Percentiles rank a stretch among this genome's conserved stretches.
These are phyloP conservation scores for Andrena flavipes DNA, from an alignment of 2,888 invertebrate genomes.

Conservation along the genomic window DNA sequence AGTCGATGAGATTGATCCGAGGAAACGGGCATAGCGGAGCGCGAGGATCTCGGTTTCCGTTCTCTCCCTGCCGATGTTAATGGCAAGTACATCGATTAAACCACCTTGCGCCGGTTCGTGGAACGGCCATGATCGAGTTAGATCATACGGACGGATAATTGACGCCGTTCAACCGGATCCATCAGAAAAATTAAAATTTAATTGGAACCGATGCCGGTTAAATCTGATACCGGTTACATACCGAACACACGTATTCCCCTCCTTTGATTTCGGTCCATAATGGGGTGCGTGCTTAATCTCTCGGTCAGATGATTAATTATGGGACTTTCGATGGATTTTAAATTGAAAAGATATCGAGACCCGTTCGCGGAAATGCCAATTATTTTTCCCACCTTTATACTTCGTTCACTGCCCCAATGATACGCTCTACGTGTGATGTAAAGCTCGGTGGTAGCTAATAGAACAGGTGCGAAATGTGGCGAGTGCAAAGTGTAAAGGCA, in stretches of 20 bases:
- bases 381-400: too few relatives aligned
- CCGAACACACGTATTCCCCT: background rate
- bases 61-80: background rate
- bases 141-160: constrained; percentile 16
- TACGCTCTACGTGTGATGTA: too few relatives aligned
- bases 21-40: background rate
- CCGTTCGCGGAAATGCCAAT: too few relatives aligned
- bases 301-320: background rate
- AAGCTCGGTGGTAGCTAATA: too few relatives aligned
- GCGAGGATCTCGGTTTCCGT: constrained; percentile 2
- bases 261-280: constrained; percentile 7
- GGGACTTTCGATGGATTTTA: background rate
- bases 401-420: too few relatives aligned
- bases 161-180: background rate
- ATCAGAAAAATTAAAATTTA: constrained; percentile 29
- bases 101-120: constrained; percentile 8
- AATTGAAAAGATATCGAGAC: too few relatives aligned
- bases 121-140: constrained; percentile 12
- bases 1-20: constrained; percentile 7
- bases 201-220: background rate
- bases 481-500: too few relatives aligned
- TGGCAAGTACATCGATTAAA: constrained; percentile 2
- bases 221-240: constrained; percentile 23
- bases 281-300: background rate
- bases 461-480: too few relatives aligned